Conservation (phyloP, 2,113 vertebrate species). For the Serilophus lunatus region DNA sequence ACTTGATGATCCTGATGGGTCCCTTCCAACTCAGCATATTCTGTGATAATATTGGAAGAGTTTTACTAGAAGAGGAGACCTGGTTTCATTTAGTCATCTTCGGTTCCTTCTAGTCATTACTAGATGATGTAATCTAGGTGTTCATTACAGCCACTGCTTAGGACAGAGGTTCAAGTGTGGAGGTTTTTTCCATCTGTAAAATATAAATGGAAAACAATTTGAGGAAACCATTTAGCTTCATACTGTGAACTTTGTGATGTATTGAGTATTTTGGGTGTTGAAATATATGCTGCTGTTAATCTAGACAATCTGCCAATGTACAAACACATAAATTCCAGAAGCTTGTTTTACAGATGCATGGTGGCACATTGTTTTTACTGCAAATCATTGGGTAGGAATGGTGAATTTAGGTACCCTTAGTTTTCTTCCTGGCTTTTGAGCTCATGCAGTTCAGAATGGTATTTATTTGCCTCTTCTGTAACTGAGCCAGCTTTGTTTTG, state of each 20-base stretch:
- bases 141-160: neutral
- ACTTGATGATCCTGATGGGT: too few species aligned
- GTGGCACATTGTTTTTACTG: neutral
- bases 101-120: neutral
- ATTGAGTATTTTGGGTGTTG: neutral
- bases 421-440: neutral
- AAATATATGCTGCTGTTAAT: neutral
- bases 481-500: neutral
- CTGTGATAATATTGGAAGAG: neutral
- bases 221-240: too few species aligned
- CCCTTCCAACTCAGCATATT: too few species aligned
- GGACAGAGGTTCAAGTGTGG: neutral
- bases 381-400: neutral
- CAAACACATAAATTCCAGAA: neutral
- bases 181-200: neutral
- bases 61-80: neutral
- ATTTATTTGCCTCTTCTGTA: neutral
- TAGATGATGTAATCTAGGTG: neutral
- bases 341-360: neutral
- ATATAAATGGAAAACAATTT: too few species aligned
- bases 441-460: neutral
- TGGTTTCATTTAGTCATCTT: neutral
- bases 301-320: neutral
- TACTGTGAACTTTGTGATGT: neutral
- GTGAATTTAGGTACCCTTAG: neutral